Conservation (phyloP, 2,113 vertebrate species). For the Apodemus speciosus region DNA sequence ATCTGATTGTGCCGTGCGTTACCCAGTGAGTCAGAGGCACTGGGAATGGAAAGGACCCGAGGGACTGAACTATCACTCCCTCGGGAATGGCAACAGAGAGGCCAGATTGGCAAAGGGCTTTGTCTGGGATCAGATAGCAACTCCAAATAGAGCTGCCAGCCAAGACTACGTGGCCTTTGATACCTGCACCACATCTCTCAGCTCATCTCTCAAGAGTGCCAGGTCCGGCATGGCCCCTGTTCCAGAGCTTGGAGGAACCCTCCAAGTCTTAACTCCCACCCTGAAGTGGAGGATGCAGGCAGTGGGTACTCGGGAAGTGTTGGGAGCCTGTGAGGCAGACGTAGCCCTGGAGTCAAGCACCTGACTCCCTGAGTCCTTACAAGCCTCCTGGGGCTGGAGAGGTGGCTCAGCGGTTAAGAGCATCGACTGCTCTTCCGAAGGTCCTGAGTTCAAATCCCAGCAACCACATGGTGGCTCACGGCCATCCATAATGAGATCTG, state of each 20-base stretch:
- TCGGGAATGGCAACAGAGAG: not conserved
- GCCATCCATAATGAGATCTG: too few relatives aligned
- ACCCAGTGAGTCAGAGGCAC: slow-evolving; percentile 9
- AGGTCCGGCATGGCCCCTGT: not conserved
- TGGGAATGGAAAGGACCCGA: not conserved
- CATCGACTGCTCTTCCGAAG: too few relatives aligned
- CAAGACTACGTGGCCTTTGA: not conserved
- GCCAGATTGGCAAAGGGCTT: not conserved
- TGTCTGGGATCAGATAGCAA: not conserved
- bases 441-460: too few relatives aligned
- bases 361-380: not conserved
- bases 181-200: not conserved
- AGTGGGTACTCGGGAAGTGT: not conserved
- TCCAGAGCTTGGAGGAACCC: not conserved
- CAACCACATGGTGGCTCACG: too few relatives aligned
- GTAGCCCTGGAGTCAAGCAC: not conserved
- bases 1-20: not conserved
- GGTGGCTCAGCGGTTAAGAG: too few relatives aligned
- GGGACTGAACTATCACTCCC: not conserved
- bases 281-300: not conserved
- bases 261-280: not conserved
- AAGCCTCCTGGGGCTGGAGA: not conserved
- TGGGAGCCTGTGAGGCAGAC: not conserved
- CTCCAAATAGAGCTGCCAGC: not conserved
- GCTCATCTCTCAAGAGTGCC: not conserved